A percentile compares a stretch with the other conserved stretches of the same genome.
These are phyloP conservation scores for Pagrus major DNA, from an alignment of 2,113 vertebrate species.

Conservation along the genomic window DNA sequence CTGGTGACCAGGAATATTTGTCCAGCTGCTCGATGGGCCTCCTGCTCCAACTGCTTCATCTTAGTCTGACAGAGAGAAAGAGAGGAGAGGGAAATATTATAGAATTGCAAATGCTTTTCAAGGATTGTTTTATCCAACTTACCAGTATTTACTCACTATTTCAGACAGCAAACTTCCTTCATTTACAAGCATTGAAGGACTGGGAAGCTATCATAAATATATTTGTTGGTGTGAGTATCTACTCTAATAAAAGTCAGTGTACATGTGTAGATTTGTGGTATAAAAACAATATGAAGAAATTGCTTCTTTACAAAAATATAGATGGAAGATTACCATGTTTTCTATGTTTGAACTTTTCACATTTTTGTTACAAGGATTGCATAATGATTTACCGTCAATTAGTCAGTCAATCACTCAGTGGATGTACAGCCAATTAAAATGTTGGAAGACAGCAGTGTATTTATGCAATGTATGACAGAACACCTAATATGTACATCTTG, in stretches of 20 bases:
- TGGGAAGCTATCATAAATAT: not conserved
- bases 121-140: not conserved
- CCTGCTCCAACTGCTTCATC: slow-evolving; percentile 90
- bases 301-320: not conserved
- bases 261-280: not conserved
- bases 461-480: not conserved
- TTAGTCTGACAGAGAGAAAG: slow-evolving; percentile 78
- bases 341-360: not conserved
- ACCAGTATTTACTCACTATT: too few relatives aligned
- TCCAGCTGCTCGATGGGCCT: slow-evolving; percentile 91
- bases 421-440: slow-evolving; percentile 23
- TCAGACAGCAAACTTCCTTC: not conserved
- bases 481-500: not conserved
- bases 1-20: slow-evolving; percentile 91
- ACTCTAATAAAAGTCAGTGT: not conserved
- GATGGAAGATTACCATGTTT: not conserved
- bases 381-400: not conserved
- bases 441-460: not conserved
- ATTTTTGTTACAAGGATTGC: not conserved
- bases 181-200: not conserved
- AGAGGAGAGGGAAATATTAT: too few relatives aligned
- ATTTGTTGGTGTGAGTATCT: not conserved
- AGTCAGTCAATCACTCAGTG: not conserved
- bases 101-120: not conserved
- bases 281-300: not conserved